These are phyloP conservation scores for Eulimnadia texana DNA, from an alignment of 1,140 invertebrate species.

Conservation along the genomic window DNA sequence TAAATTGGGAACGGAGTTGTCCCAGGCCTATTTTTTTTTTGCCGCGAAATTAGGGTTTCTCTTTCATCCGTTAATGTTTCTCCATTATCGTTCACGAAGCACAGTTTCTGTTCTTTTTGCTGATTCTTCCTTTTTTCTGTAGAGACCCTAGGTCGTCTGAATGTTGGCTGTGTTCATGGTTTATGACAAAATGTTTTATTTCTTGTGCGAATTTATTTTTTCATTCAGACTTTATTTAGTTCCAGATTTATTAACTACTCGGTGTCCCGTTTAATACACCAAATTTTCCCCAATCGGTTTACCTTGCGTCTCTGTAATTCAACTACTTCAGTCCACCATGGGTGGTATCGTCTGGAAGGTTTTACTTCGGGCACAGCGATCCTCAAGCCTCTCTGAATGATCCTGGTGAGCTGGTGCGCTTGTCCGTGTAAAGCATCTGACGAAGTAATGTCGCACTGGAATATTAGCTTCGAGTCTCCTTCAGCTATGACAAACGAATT, in stretches of 20 bases:
- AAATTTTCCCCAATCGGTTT: not conserved
- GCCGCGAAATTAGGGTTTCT: not conserved
- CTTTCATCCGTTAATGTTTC: not conserved
- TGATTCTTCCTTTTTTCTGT: not conserved
- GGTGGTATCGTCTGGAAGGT: not conserved
- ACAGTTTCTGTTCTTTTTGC: not conserved
- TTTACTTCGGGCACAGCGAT: not conserved
- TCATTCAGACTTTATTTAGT: not conserved
- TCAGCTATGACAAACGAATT: too few species aligned
- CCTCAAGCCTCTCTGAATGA: not conserved
- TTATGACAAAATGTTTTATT: not conserved
- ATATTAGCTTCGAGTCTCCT: too few species aligned
- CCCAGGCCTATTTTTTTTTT: not conserved
- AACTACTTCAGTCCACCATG: not conserved
- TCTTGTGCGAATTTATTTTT: not conserved
- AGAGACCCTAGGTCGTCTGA: not conserved
- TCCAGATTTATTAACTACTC: not conserved
- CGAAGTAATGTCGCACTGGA: too few species aligned
- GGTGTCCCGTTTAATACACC: not conserved
- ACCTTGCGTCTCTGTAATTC: not conserved
- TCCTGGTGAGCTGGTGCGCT: not conserved
- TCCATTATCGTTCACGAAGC: not conserved
- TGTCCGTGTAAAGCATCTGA: not conserved
- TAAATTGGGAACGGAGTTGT: not conserved
- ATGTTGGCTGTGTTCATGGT: not conserved